Evolutionary conservation across 2,113 vertebrate species (phyloP), one percentile per base, ranked within the genome.

Genomic region (Phyllostomus hastatus): DNA sequence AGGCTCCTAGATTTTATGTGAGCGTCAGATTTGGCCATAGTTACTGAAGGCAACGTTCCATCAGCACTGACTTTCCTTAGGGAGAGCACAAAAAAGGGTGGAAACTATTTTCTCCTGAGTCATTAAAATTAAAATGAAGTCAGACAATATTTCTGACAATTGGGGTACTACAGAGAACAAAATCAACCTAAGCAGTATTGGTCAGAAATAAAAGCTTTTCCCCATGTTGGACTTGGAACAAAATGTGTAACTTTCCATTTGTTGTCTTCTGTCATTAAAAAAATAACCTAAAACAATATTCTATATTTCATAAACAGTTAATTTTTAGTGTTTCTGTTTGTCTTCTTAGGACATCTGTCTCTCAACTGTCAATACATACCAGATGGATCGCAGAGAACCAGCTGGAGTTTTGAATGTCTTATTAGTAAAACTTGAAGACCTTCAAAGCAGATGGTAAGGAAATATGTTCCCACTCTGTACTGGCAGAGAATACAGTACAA

Each of bases 351-450:
- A 80, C 66, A 80, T 80, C 66, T 91, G 73, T 50, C 76, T 88
- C 48, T 91, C 7, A 91, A 93, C n/a, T 91, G 38, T 79, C 46
- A 66, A 76, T 61, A 79, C 12, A 35, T 17, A 88, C 4, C 10
- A 83, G 54, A 80, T 67, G 64, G 83, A 88, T 0, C 59, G 28
- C 28, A 66, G 24, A 89, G 54, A 91, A 80, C 28, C 35, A 86
- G 26, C 59, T 0, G 54, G 89, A 69, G 90, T 78, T 94, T 28
- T 92, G 26, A 90, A 69, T 33, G 46, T 81, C 26, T 96, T 84
- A 95, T 75, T 85, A 87, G 48, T 35, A 83, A 48, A 87, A 70
- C 69, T 83, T 83, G 35, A 90, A 97, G 82, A 81, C 43, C n/a
- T 95, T 57, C 28, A 83, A 81, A 81, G 64, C 26, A 82, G 73